Evolutionary conservation across 2,113 vertebrate genomes (phyloP).

Genomic region (Cygnus buccinator): DNA sequence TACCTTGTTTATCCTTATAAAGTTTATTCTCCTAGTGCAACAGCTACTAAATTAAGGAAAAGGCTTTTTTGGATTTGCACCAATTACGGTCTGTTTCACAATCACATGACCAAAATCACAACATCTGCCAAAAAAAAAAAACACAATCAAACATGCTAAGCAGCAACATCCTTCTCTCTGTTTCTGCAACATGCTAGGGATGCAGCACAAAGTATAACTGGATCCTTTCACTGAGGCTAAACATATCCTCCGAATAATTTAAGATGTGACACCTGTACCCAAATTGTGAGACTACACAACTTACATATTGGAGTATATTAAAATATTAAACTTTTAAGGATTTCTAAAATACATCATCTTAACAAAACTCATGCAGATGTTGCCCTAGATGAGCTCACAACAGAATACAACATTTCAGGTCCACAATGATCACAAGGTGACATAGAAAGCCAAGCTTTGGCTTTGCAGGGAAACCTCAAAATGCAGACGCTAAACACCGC

Average conservation of each 20-base stretch:
- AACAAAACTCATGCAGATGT: rapidly evolving
- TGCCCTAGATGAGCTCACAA: neutral
- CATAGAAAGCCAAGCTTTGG: rapidly evolving
- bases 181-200: neutral
- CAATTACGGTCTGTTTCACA: neutral
- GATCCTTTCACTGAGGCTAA: neutral
- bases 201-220: neutral
- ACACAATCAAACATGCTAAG: neutral
- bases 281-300: neutral
- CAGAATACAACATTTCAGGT: neutral
- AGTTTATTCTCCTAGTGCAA: neutral
- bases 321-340: neutral
- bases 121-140: neutral
- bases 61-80: neutral
- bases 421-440: neutral
- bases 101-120: neutral
- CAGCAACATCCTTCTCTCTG: neutral
- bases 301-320: neutral
- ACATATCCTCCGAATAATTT: neutral
- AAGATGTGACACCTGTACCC: neutral
- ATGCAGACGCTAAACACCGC: neutral
- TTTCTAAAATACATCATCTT: neutral
- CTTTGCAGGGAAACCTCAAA: neutral
- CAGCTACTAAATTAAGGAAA: neutral
- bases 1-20: neutral